Evolutionary conservation across 2,113 vertebrate species (phyloP), one percentile per base, ranked within the genome.

Genomic region (Mormyrus iriodes): DNA sequence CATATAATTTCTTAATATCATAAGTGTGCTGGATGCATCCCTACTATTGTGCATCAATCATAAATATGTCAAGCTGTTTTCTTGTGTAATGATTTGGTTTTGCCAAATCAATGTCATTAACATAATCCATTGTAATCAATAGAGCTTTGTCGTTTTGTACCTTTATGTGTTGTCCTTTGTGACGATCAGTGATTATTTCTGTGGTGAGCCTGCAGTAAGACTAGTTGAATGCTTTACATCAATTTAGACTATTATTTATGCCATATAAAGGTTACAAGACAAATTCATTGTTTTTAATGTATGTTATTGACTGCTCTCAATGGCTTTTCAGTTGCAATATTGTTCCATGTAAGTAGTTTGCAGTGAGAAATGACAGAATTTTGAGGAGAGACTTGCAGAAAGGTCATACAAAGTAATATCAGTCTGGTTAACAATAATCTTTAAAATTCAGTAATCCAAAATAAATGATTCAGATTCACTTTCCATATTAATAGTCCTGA

Each of bases 101-200:
- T 83, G 79, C 44, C 6, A 88, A 90, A 91, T 92, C 88, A 91
- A 55, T 92, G 82, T 39, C 69, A 92, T 92, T 90, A 89, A 83
- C 89, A 90, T 92, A 88, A 92, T 90, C 83, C 79, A 79, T 86
- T 89, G 90, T 90, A 91, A 88, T 90, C 90, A 88, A 90, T 88
- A 89, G n/a, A n/a, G 49, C 51, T 73, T 86, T 39, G 79, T 89
- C 79, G 90, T 90, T 90, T 49, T 88, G 48, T 15, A 65, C 52
- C 76, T 88, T n/a, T 89, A 69, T 24, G 24, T 61, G 88, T 65
- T 61, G 88, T 65, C 61, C 46, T 87, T 85, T 88, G 65, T 61
- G 79, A 53, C 42, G 31, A 51, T 85, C 35, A 52, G 49, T 51
- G 87, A 87, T 89, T 89, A 52, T 91, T 89, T 88, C 48, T 55